Percentiles rank a stretch among this genome's conserved stretches.
phyloP scores from a whole-genome alignment of 1,140 invertebrate species.

The Pantala flavescens region DNA sequence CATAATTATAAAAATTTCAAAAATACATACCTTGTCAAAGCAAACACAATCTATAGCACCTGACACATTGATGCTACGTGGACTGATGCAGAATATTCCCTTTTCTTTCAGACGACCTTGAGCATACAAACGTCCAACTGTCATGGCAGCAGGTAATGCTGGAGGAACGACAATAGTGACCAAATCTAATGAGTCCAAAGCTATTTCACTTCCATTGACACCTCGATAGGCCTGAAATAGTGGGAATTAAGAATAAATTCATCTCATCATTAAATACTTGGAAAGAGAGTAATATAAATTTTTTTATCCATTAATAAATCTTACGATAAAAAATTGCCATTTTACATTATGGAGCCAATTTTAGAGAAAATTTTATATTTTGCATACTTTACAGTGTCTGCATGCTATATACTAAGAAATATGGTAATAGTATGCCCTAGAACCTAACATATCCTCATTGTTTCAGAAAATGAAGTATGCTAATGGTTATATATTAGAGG shows the following conservation, averaged over 20 bases:
- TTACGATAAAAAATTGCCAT: too few species aligned
- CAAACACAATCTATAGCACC: slow-evolving; percentile 86
- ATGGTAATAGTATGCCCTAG: too few species aligned
- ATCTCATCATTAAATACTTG: slow-evolving; percentile 1
- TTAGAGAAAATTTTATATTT: too few species aligned
- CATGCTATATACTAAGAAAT: too few species aligned
- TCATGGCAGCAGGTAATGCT: slow-evolving; percentile 87
- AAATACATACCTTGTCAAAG: slow-evolving; percentile 74
- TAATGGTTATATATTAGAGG: too few species aligned
- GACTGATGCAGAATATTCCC: slow-evolving; percentile 67
- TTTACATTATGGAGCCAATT: too few species aligned
- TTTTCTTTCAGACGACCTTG: slow-evolving; percentile 67
- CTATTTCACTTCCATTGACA: slow-evolving; percentile 27
- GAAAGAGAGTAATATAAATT: slow-evolving; percentile 10
- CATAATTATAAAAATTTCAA: background rate
- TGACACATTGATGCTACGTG: slow-evolving; percentile 77
- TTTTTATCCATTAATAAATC: too few species aligned
- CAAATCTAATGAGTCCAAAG: slow-evolving; percentile 62
- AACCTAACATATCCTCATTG: too few species aligned
- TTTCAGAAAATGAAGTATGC: too few species aligned
- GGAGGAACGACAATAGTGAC: slow-evolving; percentile 93
- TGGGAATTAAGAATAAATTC: background rate
- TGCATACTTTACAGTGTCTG: too few species aligned
- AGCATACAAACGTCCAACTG: slow-evolving; percentile 74
- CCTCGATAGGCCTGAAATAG: slow-evolving; percentile 29